Conservation (phyloP, 2,888 invertebrate genomes). For the Tetramorium bicarinatum region DNA sequence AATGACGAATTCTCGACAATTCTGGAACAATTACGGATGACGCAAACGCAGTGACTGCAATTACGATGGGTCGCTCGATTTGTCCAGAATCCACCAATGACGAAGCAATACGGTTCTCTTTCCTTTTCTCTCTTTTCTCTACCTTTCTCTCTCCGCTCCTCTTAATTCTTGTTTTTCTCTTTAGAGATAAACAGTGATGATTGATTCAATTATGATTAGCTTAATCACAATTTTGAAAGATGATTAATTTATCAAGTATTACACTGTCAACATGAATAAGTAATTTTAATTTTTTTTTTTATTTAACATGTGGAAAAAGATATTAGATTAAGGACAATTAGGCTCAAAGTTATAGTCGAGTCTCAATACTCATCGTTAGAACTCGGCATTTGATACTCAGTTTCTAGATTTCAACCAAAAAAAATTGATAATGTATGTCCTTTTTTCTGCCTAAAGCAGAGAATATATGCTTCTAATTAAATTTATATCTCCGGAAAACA, state of each 20-base stretch:
- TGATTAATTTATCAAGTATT: not conserved
- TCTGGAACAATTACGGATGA: not conserved
- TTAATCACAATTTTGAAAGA: not conserved
- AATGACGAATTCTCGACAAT: not conserved
- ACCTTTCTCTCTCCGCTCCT: not conserved
- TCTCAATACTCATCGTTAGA: too few species aligned
- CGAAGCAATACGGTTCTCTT: not conserved
- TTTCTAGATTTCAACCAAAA: too few species aligned
- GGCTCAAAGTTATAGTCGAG: too few species aligned
- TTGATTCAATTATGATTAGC: not conserved
- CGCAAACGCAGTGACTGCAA: not conserved
- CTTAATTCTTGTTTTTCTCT: not conserved
- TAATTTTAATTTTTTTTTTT: not conserved
- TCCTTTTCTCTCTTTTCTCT: not conserved
- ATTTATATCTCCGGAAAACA: too few species aligned
- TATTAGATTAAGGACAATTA: not conserved
- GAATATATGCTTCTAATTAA: too few species aligned
- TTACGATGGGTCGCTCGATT: not conserved
- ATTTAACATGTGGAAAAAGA: not conserved
- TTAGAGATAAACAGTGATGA: too few species aligned
- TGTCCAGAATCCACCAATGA: conserved; percentile 17
- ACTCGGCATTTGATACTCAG: too few species aligned
- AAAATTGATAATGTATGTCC: too few species aligned
- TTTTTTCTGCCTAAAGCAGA: too few species aligned
- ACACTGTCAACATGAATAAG: not conserved